Conservation (phyloP, 1,140 invertebrate species). For the Saxidomus purpurata region DNA sequence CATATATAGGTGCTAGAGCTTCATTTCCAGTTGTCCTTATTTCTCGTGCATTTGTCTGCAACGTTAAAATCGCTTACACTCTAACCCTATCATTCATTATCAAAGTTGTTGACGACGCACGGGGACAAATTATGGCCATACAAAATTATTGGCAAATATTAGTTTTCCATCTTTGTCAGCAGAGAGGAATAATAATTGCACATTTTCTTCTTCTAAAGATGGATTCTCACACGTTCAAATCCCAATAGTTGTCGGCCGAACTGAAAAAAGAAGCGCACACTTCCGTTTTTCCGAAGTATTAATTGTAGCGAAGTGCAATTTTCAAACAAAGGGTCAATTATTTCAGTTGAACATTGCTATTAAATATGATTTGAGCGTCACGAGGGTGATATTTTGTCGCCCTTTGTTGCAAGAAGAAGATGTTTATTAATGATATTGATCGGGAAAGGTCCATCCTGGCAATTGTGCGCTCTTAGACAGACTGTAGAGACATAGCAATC, state of each 20-base stretch:
- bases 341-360: conserved; percentile 66
- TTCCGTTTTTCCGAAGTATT: conserved; percentile 58
- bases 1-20: no score
- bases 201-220: conserved; percentile 58
- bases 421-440: conserved; percentile 61
- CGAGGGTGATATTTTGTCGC: conserved; percentile 63
- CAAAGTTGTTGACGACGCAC: background rate
- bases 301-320: conserved; percentile 63
- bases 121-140: conserved; percentile 65
- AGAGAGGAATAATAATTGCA: conserved; percentile 61
- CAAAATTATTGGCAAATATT: conserved; percentile 67
- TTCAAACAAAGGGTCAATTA: conserved; percentile 70
- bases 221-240: conserved; percentile 47
- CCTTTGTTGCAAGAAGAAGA: conserved; percentile 50
- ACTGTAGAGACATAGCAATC: background rate
- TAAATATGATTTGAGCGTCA: conserved; percentile 67
- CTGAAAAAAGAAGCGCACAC: conserved; percentile 44
- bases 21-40: no score
- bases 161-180: conserved; percentile 67
- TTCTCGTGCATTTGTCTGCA: no score
- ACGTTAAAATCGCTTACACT: background rate
- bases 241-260: conserved; percentile 25
- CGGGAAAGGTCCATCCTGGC: background rate
- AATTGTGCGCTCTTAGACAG: background rate
- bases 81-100: conserved; percentile 1